Percentiles rank a stretch among this genome's conserved stretches.
These are phyloP conservation scores for Anisognathus igniventris DNA, from an alignment of 2,797 vertebrate genomes.

Conservation along the genomic window DNA sequence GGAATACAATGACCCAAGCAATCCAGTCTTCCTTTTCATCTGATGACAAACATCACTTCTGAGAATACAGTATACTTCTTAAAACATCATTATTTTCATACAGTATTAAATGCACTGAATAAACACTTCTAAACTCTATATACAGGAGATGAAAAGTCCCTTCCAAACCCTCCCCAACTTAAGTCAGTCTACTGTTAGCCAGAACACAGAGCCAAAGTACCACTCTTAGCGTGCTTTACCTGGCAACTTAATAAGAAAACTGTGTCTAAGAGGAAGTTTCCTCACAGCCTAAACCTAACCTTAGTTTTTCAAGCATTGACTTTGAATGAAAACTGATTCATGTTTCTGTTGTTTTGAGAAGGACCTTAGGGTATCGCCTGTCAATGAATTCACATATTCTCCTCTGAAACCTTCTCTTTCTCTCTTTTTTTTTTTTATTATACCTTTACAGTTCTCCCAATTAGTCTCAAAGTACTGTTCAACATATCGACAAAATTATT, in stretches of 20 bases:
- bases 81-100: neutral
- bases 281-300: neutral
- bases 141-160: neutral
- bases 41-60: neutral
- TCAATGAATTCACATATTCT: neutral
- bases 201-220: neutral
- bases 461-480: neutral
- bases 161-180: neutral
- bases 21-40: neutral
- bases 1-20: neutral
- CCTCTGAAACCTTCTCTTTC: neutral
- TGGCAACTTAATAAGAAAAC: neutral
- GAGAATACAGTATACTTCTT: neutral
- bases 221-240: neutral
- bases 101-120: neutral
- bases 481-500: neutral
- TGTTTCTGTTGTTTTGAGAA: neutral
- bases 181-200: neutral
- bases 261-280: neutral
- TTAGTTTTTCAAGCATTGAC: neutral
- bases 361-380: neutral
- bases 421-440: neutral
- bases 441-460: neutral
- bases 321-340: neutral
- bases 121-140: neutral